phyloP scores from a whole-genome alignment of 2,113 vertebrate genomes.

The Apus apus region DNA sequence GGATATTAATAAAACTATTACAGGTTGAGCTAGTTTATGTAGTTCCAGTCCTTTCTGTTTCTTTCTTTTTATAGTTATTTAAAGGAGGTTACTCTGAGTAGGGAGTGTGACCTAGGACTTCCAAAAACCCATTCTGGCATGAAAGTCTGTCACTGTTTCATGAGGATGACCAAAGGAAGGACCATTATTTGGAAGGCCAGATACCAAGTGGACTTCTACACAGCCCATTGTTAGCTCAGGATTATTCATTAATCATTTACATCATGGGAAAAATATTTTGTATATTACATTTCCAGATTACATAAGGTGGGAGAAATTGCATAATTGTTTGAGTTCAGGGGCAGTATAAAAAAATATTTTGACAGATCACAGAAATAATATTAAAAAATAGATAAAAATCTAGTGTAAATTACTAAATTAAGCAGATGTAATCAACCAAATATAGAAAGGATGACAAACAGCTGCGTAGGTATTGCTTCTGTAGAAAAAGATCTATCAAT shows the following conservation, averaged over 20 bases:
- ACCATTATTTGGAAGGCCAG: not conserved
- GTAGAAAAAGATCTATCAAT: not conserved
- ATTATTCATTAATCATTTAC: not conserved
- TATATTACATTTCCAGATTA: not conserved
- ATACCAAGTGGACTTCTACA: not conserved
- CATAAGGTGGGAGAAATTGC: not conserved
- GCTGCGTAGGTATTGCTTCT: not conserved
- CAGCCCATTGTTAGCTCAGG: not conserved
- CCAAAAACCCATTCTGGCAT: not conserved
- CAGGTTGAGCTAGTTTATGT: not conserved
- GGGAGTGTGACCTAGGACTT: not conserved
- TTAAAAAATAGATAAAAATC: not conserved
- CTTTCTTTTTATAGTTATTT: not conserved
- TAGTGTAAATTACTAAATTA: not conserved
- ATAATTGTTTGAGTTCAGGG: not conserved
- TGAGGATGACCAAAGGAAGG: not conserved
- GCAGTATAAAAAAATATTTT: not conserved
- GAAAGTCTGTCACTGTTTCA: not conserved
- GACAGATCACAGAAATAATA: not conserved
- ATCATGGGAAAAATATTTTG: not conserved
- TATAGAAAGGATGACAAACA: not conserved
- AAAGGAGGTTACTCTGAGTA: not conserved
- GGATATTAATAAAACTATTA: not conserved
- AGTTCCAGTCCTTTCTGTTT: not conserved
- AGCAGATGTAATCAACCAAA: not conserved